Evolutionary conservation across 2,113 vertebrate species (phyloP), one percentile per base, ranked within the genome.

Genomic region (Plectropomus leopardus): DNA sequence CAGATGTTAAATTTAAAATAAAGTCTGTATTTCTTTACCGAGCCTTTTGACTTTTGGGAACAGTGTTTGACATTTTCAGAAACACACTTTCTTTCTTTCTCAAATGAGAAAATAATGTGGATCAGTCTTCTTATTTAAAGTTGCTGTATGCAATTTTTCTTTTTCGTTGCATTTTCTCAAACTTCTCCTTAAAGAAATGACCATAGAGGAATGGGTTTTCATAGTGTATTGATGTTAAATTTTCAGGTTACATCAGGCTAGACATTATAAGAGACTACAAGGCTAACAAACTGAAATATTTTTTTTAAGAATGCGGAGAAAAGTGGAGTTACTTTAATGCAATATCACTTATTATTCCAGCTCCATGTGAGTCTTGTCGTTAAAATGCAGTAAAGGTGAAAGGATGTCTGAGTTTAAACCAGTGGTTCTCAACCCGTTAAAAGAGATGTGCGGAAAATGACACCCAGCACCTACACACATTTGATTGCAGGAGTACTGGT

Each of bases 161-260:
- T n/a, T n/a, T n/a, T n/a, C n/a, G n/a, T n/a, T n/a, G n/a, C n/a
- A 40, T 61, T 21, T 45, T 5, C 42, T 5, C n/a, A 36, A 72
- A 48, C 5, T 1, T 59, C 48, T 48, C 11, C 11, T 51, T 32
- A 5, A 45, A 72, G 32, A 71, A 87, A 72, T 23, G 17, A 67
- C 53, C 34, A 17, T 0, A 67, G 40, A 61, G 2, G 2, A 72
- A 64, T 10, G 1, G 2, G n/a, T 59, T 82, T 85, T 73, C 16
- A 63, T 63, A 30, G 23, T 92, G 89, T 92, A 92, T 91, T 92
- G 17, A 80, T 70, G 50, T 26, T 44, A 1, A 9, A 59, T 23
- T 66, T 82, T 71, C 68, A 74, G 72, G 76, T 78, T 87, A 84
- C 26, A 84, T 74, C 40, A 81, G 65, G 66, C 65, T 71, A 87